A percentile compares a stretch with the other conserved stretches of the same genome.
Conservation (phyloP, 2,888 invertebrate species). For the Mimas tiliae region DNA sequence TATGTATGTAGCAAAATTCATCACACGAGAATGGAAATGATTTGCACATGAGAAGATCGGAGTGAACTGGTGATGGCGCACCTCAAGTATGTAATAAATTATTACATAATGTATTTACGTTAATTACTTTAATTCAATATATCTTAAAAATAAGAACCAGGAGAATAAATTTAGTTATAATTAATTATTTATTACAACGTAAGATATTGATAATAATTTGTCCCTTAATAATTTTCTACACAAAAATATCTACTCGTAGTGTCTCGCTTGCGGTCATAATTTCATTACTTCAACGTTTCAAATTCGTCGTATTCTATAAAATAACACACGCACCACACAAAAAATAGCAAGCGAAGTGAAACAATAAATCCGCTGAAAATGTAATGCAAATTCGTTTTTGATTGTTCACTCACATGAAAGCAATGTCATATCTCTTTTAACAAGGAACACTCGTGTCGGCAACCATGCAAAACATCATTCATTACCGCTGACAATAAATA, state of each 20-base stretch:
- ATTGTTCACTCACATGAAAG: constrained; percentile 67
- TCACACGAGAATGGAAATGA: too few relatives aligned
- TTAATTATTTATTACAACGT: not conserved
- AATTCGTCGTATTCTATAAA: not conserved
- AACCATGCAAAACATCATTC: constrained; percentile 77
- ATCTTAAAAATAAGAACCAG: too few relatives aligned
- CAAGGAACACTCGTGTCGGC: constrained; percentile 69
- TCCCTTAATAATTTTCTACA: too few relatives aligned
- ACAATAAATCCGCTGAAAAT: constrained; percentile 46
- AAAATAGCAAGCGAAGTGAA: constrained; percentile 38
- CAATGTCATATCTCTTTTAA: constrained; percentile 63
- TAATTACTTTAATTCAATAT: too few relatives aligned
- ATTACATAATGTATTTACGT: too few relatives aligned
- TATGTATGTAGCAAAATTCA: too few relatives aligned
- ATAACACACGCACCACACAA: not conserved
- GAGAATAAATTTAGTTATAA: too few relatives aligned
- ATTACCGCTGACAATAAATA: constrained; percentile 81
- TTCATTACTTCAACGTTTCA: not conserved
- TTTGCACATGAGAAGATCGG: too few relatives aligned
- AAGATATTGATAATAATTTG: not conserved
- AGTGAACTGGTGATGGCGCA: too few relatives aligned
- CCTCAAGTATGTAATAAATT: too few relatives aligned
- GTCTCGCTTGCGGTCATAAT: too few relatives aligned
- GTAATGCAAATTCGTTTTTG: constrained; percentile 62
- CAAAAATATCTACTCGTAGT: too few relatives aligned